Base-by-base conservation (phyloP, 2,797 vertebrate species). In the Parambassis ranga region DNA sequence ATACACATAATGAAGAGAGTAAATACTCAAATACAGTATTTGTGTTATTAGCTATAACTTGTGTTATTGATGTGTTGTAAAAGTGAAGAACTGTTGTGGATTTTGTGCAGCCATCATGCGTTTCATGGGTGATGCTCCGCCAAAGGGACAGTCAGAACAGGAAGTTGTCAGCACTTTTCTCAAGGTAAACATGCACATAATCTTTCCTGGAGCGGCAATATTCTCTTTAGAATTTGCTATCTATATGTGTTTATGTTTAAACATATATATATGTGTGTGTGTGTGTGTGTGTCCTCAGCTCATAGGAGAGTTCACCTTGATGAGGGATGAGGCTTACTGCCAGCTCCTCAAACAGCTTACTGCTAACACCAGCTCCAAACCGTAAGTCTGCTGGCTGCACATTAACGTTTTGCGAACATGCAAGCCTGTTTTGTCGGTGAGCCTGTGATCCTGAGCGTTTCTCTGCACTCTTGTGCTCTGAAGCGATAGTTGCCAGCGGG, bases 311-410 rank as follows among this genome's bases (percentile, higher is more conserved):
- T 92, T 95, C 0, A 93, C 95, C 64, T 91, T 95, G 65, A 92
- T 99, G 94, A 90, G 92, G 81, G 97, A 99, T 0, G 98, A 99
- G 65, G 89, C 94, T 15, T 99, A 96, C 85, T 99, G 98, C 86
- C 98, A 99, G 79, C 77, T 98, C 48, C 82, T 98, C 86, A 98
- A 98, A 83, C 98, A 99, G 93, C 83, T 97, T 73, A 98, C 95
- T 0, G 84, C 92, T 58, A 99, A 98, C 90, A 93, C 91, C 88
- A 98, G 97, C 91, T 69, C 93, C 75, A 98, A 97, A 90, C 87
- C 83, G 98, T 98, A 87, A 94, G 96, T 91, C 39, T 20, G 5
- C 37, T 30, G 24, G 19, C 36, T 4, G 7, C 48, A 68, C 43
- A 32, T 52, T 8, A 18, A 15, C 31, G 10, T 26, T 23, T 16